Evolutionary conservation across 53 echinoderm and acorn worm genomes (phyloP).

Genomic region (Arbacia lixula): DNA sequence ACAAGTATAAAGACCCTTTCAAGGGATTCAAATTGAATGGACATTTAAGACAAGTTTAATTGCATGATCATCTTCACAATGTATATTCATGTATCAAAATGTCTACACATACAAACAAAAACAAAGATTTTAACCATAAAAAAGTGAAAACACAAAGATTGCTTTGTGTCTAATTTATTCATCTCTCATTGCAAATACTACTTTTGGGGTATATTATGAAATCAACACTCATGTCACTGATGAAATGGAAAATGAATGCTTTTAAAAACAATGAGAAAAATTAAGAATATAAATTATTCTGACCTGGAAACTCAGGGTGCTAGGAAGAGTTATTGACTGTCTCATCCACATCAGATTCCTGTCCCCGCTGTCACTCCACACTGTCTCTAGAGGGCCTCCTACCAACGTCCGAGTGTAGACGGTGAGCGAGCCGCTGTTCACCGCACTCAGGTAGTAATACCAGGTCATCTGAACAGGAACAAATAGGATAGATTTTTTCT

Average conservation of each 20-base stretch:
- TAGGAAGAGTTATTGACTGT: conserved; percentile 37
- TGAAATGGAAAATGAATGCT: background rate
- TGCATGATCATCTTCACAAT: too few species aligned
- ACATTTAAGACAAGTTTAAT: too few species aligned
- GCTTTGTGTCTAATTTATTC: too few species aligned
- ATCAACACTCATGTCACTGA: too few species aligned
- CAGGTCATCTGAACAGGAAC: conserved; percentile 37
- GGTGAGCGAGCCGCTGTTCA: conserved; percentile 55
- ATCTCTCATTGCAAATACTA: too few species aligned
- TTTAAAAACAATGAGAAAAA: background rate
- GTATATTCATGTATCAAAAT: too few species aligned
- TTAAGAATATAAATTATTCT: background rate
- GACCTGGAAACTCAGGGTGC: conserved; percentile 67
- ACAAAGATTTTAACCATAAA: too few species aligned
- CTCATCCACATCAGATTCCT: conserved; percentile 56
- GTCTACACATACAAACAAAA: too few species aligned
- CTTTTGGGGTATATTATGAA: too few species aligned
- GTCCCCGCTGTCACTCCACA: conserved; percentile 28
- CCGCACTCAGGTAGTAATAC: conserved; percentile 70
- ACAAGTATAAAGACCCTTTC: too few species aligned
- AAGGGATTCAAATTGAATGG: too few species aligned
- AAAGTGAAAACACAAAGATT: too few species aligned
- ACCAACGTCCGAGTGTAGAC: conserved; percentile 68
- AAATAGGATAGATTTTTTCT: background rate
- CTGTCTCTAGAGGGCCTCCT: conserved; percentile 53